Evolutionary conservation across 2,797 vertebrate genomes (phyloP), one percentile per base, ranked within the genome.

Genomic region (Adelosebastes latens): DNA sequence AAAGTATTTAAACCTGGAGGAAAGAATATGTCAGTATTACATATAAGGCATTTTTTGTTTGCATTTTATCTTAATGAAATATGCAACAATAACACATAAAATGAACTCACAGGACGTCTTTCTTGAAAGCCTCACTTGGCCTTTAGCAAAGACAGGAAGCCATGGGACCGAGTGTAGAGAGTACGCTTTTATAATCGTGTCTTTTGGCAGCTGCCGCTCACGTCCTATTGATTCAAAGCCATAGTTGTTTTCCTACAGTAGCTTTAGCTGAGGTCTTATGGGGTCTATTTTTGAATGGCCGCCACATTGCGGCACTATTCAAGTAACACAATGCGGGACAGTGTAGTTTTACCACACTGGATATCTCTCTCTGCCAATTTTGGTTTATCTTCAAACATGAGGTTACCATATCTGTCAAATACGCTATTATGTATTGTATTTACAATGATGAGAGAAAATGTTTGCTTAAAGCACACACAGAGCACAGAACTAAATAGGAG

Each of bases 191-290:
- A 62, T 77, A 42, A 67, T 53, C 9, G 4, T 29, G 25, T 79
- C 46, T 79, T 72, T 72, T 77, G 53, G 62, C 67, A 84, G 75
- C 80, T 81, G 72, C 64, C 24, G 2, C 71, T 87, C 32, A n/a
- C 13, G 29, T 85, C 56, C 62, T 72, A 65, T 82, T 78, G 67
- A 80, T 87, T 74, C 18, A 77, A 73, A 78, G 31, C 65, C 74
- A 31, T 39, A 12, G 67, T 52, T 73, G 32, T 74, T 77, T 65
- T 78, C n/a, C 60, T 75, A 18, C 69, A 39, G 31, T 9, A 53
- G 53, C 39, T 81, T 72, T 61, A 72, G 18, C 52, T 56, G 31
- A 46, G 53, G 16, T 59, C 73, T 64, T 56, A 18, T 20, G 13
- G 18, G 11, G 68, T 62, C 20, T 67, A 4, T 36, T 66, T 29